phyloP scores from a whole-genome alignment of 1,140 invertebrate species.

The Triops longicaudatus region DNA sequence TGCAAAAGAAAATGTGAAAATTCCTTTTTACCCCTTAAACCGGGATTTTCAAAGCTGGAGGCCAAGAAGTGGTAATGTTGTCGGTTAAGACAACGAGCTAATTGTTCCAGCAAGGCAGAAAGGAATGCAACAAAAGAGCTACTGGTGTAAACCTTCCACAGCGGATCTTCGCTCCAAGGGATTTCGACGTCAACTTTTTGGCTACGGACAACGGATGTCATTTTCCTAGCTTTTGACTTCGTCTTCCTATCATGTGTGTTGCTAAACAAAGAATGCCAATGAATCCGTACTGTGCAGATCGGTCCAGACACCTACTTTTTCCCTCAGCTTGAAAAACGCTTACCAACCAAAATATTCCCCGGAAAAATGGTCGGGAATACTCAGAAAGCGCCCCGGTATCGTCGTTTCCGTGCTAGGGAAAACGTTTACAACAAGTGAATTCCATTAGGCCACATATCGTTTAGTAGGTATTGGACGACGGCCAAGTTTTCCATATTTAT shows the following conservation, averaged over 20 bases:
- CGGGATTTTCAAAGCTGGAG: not conserved
- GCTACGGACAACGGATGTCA: not conserved
- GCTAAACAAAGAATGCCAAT: not conserved
- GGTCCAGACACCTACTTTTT: not conserved
- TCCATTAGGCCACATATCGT: not conserved
- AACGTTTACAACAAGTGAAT: not conserved
- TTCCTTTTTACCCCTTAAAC: not conserved
- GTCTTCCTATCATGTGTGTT: not conserved
- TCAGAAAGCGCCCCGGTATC: no score
- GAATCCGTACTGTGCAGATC: no score
- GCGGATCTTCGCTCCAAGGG: not conserved
- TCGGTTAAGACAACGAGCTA: not conserved
- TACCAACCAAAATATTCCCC: not conserved
- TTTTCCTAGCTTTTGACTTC: not conserved
- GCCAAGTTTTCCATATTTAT: not conserved
- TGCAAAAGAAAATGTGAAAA: no score
- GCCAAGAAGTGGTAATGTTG: not conserved
- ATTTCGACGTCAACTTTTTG: not conserved
- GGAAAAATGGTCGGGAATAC: not conserved
- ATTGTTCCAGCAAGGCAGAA: not conserved
- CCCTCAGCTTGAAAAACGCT: not conserved
- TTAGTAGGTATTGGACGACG: not conserved
- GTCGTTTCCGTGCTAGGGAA: not conserved
- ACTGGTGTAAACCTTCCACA: not conserved
- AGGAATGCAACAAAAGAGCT: conserved; percentile 1